These are phyloP conservation scores for Phataginus tricuspis DNA, from an alignment of 2,797 vertebrate species.

Conservation along the genomic window DNA sequence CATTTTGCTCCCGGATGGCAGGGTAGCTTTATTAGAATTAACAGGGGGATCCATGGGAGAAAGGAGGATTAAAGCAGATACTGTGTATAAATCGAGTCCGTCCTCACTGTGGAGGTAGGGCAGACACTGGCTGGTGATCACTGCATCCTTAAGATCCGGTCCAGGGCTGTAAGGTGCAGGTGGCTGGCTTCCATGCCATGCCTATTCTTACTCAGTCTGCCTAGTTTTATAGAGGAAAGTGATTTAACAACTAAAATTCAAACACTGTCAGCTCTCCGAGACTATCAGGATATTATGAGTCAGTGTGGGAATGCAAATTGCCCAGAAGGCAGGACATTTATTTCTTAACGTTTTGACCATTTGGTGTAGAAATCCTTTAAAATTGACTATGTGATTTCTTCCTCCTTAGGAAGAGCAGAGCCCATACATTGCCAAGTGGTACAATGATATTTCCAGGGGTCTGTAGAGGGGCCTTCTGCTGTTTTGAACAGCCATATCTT, in stretches of 20 bases:
- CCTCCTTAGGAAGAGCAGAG: neutral
- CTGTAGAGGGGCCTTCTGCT: neutral
- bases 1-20: neutral
- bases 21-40: neutral
- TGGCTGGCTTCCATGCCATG: rapidly evolving
- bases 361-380: neutral
- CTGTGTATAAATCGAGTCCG: neutral
- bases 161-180: neutral
- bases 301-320: too few relatives aligned
- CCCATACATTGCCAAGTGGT: rapidly evolving
- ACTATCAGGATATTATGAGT: neutral
- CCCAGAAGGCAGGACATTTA: neutral
- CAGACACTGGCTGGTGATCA: rapidly evolving
- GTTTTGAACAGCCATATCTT: neutral
- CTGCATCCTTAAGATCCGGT: rapidly evolving
- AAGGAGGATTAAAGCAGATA: too few relatives aligned
- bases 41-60: neutral
- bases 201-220: neutral
- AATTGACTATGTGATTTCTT: neutral
- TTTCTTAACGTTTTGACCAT: neutral
- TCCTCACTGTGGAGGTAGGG: too few relatives aligned
- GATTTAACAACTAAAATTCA: neutral
- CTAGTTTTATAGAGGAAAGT: neutral
- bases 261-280: neutral
- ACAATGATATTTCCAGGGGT: neutral